Conservation (phyloP, 2,113 vertebrate species). For the Tiliqua scincoides region DNA sequence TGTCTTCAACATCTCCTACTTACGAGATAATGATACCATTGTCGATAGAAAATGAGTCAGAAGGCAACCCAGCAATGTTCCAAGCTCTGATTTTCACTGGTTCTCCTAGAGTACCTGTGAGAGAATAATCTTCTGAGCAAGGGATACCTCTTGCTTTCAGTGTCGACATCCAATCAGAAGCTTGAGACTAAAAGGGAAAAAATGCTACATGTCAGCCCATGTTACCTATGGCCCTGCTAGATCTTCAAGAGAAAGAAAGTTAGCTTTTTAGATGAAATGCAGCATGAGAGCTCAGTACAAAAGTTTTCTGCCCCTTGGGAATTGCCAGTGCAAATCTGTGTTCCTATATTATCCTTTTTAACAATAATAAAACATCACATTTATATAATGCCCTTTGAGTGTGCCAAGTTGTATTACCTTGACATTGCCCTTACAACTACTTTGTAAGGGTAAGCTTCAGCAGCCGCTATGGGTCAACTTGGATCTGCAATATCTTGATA, state of each 20-base stretch:
- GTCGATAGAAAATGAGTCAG: slow-evolving; percentile 89
- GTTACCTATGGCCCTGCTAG: not conserved
- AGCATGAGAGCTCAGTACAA: not conserved
- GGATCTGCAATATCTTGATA: too few relatives aligned
- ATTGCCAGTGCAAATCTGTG: not conserved
- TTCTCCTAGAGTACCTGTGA: slow-evolving; percentile 85
- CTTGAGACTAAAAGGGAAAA: slow-evolving; percentile 79
- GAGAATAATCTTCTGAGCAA: slow-evolving; percentile 84
- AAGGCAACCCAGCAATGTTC: slow-evolving; percentile 91
- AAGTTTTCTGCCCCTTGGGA: too few relatives aligned
- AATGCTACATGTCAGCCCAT: slow-evolving; percentile 9
- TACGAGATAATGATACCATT: slow-evolving; percentile 91
- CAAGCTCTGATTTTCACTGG: slow-evolving; percentile 85
- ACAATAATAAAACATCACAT: too few relatives aligned
- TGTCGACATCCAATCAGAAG: slow-evolving; percentile 79
- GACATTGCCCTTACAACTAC: too few relatives aligned
- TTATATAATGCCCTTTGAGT: too few relatives aligned
- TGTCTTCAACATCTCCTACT: slow-evolving; percentile 58
- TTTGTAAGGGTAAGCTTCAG: too few relatives aligned
- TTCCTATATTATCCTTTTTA: too few relatives aligned
- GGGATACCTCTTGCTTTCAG: slow-evolving; percentile 83
- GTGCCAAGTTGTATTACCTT: too few relatives aligned
- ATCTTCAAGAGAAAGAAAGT: not conserved
- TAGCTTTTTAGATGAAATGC: too few relatives aligned
- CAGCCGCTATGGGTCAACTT: too few relatives aligned